Evolutionary conservation across 2,113 vertebrate species (phyloP), one percentile per base, ranked within the genome.

Genomic region (Elephantulus edwardii): DNA sequence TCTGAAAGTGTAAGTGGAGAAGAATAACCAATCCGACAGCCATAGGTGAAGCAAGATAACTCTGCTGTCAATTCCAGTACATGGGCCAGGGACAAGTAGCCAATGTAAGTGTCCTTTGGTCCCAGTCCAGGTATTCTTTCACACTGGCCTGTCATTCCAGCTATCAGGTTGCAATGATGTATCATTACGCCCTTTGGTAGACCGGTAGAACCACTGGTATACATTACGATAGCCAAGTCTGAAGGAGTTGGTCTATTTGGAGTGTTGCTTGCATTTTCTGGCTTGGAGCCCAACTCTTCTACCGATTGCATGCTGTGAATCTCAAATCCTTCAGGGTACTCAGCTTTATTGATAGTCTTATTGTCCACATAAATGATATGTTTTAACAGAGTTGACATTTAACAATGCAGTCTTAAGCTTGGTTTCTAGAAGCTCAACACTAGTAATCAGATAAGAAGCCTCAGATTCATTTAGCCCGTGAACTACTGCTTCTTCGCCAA

Each of bases 181-280:
- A 99, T 99, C 98, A 99, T 98, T 95, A 99, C 99, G 95, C 99
- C 99, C 97, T 99, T 99, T 52, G 99, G 99, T 78, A 96, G 97
- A 64, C 99, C 99, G 1, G 99, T 99, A 10, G 99, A 99, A 14
- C 99, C 99, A 10, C 99, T 99, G 87, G 99, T 99, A 91, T 99
- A 99, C 99, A 99, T 99, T 38, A 99, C 98, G 60, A 99, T 97
- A 28, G 99, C 99, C 93, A 99, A 92, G 95, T 99, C 99, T 0
- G 98, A 97, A 33, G 98, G 98, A 85, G 92, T 84, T 6, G 99
- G 99, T 96, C 97, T 96, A 91, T 96, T 97, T 42, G 98, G 97
- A 66, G 92, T 72, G 90, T 96, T 52, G 48, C 50, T 97, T 90
- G 93, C 99, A 56, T 99, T 98, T 94, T 99, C 98, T 75, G 98